phyloP scores from a whole-genome alignment of 2,797 vertebrate species.

The Taeniopygia guttata region DNA sequence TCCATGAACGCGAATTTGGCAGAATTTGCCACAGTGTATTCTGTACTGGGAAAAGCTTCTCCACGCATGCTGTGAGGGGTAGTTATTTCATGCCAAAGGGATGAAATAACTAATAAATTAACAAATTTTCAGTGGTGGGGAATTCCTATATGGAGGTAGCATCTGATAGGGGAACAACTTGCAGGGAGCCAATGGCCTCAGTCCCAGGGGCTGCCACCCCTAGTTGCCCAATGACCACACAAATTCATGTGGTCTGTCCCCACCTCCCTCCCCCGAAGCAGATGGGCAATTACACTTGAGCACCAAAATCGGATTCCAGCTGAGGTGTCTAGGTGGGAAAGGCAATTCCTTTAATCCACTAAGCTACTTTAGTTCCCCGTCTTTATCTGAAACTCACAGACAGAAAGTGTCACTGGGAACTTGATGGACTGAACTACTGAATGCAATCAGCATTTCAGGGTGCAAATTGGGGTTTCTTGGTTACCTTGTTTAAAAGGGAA shows the following conservation, averaged over 20 bases:
- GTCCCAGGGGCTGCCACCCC: not conserved
- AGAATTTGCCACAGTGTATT: not conserved
- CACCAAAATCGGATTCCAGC: not conserved
- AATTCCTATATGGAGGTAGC: not conserved
- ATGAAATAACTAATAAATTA: not conserved
- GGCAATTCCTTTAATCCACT: constrained; percentile 48
- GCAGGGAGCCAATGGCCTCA: accelerated
- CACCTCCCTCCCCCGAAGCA: not conserved
- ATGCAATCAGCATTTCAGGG: not conserved
- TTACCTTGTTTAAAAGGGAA: not conserved
- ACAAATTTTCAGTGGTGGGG: not conserved
- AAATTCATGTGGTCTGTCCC: not conserved
- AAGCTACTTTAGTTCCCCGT: constrained; percentile 21
- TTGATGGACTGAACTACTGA: not conserved
- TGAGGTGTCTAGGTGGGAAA: not conserved
- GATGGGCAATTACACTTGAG: not conserved
- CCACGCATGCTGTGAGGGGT: not conserved
- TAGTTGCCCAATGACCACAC: accelerated
- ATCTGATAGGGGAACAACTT: not conserved
- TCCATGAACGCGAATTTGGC: not conserved
- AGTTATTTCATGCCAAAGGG: not conserved
- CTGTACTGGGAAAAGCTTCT: not conserved
- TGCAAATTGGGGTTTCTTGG: not conserved
- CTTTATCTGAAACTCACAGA: constrained; percentile 58
- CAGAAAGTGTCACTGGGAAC: not conserved